phyloP scores from a whole-genome alignment of 2,888 invertebrate genomes.

The Nephrocerus scutellatus region DNA sequence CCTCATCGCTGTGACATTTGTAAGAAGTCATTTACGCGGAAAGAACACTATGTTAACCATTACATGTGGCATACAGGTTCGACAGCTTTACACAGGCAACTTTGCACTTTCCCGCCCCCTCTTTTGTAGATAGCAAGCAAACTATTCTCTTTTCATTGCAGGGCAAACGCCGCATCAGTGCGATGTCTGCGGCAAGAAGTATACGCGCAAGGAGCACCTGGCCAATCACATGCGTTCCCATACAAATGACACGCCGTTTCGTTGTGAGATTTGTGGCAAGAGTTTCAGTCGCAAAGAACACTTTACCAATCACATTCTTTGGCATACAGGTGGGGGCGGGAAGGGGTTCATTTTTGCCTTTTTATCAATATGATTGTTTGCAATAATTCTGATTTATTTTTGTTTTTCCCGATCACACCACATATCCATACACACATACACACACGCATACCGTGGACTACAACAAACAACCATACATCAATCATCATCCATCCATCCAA shows the following conservation, averaged over 20 bases:
- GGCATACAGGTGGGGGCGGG: conserved; percentile 84
- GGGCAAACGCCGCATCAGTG: conserved; percentile 85
- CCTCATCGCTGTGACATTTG: conserved; percentile 80
- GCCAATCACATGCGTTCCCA: conserved; percentile 83
- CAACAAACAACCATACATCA: too few relatives aligned
- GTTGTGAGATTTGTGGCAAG: conserved; percentile 82
- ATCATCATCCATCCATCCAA: too few relatives aligned
- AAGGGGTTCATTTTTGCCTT: too few relatives aligned
- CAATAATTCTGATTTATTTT: conserved; percentile 59
- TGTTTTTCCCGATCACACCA: conserved; percentile 9
- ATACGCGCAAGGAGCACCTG: conserved; percentile 81
- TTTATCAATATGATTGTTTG: conserved; percentile 40
- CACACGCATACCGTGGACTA: too few relatives aligned
- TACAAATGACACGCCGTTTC: conserved; percentile 80
- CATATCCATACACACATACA: too few relatives aligned
- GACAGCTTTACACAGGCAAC: conserved; percentile 22
- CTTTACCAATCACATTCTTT: conserved; percentile 83
- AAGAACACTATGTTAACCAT: conserved; percentile 81
- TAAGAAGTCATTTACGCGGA: conserved; percentile 78
- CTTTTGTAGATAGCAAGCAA: conserved; percentile 20
- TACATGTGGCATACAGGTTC: conserved; percentile 61
- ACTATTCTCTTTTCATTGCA: conserved; percentile 50
- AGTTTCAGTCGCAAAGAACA: conserved; percentile 84
- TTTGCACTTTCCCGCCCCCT: conserved; percentile 22
- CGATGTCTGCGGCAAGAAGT: conserved; percentile 80